Evolutionary conservation across 2,888 invertebrate species (phyloP).

Genomic region (Hemistola chrysoprasaria): DNA sequence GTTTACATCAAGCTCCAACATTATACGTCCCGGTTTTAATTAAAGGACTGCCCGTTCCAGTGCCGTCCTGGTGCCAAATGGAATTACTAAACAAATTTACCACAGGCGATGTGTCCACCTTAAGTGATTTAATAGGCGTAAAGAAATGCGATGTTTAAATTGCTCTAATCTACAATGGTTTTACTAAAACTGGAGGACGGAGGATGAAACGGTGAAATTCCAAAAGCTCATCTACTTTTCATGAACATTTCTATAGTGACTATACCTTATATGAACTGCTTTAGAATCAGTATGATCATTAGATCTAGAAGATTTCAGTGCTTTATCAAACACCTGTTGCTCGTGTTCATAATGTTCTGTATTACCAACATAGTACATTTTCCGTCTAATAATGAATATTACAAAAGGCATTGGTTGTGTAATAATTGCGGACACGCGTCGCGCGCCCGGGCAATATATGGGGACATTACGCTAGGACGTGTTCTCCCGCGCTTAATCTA

Average conservation of each 20-base stretch:
- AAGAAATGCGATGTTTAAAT: constrained; percentile 76
- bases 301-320: neutral
- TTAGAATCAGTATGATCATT: too few species aligned
- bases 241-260: too few species aligned
- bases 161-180: constrained; percentile 59
- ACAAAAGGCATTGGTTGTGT: constrained; percentile 37
- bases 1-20: constrained; percentile 72
- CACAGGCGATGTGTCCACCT: constrained; percentile 80
- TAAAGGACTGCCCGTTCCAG: constrained; percentile 76
- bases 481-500: constrained; percentile 76
- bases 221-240: constrained; percentile 22
- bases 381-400: constrained; percentile 13
- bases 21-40: constrained; percentile 78
- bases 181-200: constrained; percentile 28
- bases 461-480: constrained; percentile 79
- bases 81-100: constrained; percentile 82
- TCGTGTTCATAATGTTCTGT: neutral
- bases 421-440: constrained; percentile 73
- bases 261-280: too few species aligned
- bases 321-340: constrained; percentile 17
- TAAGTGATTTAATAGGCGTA: constrained; percentile 82
- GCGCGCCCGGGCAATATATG: constrained; percentile 74
- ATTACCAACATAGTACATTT: constrained; percentile 5
- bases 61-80: constrained; percentile 65
- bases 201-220: constrained; percentile 28